Evolutionary conservation across 2,888 invertebrate genomes (phyloP), one percentile per base, ranked within the genome.

Genomic region (Drosophila mettleri): DNA sequence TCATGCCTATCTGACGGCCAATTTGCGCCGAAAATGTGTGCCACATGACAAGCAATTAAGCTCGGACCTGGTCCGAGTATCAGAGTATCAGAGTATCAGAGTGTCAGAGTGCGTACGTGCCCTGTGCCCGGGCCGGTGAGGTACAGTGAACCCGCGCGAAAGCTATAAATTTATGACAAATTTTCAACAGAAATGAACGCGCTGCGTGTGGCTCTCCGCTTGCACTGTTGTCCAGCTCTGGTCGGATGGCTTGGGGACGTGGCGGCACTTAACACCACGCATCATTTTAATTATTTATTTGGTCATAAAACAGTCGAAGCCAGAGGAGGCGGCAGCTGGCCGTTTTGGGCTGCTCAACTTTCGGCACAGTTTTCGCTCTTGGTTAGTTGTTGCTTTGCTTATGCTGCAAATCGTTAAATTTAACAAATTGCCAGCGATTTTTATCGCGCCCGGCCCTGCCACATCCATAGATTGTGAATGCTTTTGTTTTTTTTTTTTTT

Each of bases 281-380:
- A 81, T 87, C 82, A 86, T 80, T 88, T 88, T 87, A 87, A 89
- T 88, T 88, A 88, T 88, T 88, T 89, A 88, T 87, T 83, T 86
- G 84, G 72, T 24, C 87, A 79, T 87, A 84, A 88, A 86, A 78
- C 74, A 78, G 85, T 78, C 86, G 72, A 83, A 85, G 71, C 69
- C 48, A 66, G 71, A 75, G 74, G 69, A 68, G 79, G 78, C 70
- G 77, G 73, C 70, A 74, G 73, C 53, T 53, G 73, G 34, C 34
- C 12, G 49, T 34, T 49, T 70, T 59, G 67, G 66, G 57, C 68
- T 68, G 71, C 62, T 59, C 68, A 73, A 79, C 81, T 76, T 85
- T 84, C 80, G 87, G 85, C 82, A 78, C 81, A 75, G 74, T 79
- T 85, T 75, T 68, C 43, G 70, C 46, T 53, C 53, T 53, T 57